Percentiles rank a stretch among this genome's conserved stretches.
Conservation (phyloP, 2,888 invertebrate genomes). For the Chrysopilus asiliformis region DNA sequence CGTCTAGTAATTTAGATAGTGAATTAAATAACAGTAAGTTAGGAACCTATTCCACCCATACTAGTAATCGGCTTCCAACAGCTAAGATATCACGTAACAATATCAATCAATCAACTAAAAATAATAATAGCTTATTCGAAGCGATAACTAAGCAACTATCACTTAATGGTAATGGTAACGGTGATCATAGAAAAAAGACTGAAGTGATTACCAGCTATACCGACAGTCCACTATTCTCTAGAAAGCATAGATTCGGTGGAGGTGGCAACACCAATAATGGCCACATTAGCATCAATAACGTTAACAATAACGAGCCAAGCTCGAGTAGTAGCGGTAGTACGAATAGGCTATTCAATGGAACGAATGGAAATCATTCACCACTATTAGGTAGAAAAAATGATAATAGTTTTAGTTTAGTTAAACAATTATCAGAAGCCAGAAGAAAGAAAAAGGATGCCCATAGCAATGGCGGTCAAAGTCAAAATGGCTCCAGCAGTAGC, state of each 20-base stretch:
- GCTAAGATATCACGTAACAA: background rate
- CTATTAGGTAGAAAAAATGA: slow-evolving; percentile 29
- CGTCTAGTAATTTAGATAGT: background rate
- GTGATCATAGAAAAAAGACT: slow-evolving; percentile 24
- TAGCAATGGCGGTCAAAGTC: slow-evolving; percentile 7
- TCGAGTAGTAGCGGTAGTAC: slow-evolving; percentile 10
- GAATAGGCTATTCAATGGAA: slow-evolving; percentile 11
- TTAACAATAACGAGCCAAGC: slow-evolving; percentile 8
- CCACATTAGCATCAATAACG: slow-evolving; percentile 7
- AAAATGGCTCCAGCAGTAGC: background rate
- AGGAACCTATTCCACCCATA: background rate
- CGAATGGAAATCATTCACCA: slow-evolving; percentile 26
- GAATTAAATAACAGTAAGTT: background rate
- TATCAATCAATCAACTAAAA: background rate
- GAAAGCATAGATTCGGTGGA: slow-evolving; percentile 34
- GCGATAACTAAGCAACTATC: background rate
- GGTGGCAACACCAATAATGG: slow-evolving; percentile 8
- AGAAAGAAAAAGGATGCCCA: slow-evolving; percentile 30
- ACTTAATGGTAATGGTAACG: background rate
- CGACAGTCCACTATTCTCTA: slow-evolving; percentile 35
- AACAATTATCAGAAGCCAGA: slow-evolving; percentile 33
- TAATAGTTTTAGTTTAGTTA: slow-evolving; percentile 32
- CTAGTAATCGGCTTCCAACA: background rate
- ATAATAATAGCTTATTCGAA: slow-evolving; percentile 1
- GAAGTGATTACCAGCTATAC: slow-evolving; percentile 37